Evolutionary conservation across 2,797 vertebrate species (phyloP).

Genomic region (Lutjanus campechanus): DNA sequence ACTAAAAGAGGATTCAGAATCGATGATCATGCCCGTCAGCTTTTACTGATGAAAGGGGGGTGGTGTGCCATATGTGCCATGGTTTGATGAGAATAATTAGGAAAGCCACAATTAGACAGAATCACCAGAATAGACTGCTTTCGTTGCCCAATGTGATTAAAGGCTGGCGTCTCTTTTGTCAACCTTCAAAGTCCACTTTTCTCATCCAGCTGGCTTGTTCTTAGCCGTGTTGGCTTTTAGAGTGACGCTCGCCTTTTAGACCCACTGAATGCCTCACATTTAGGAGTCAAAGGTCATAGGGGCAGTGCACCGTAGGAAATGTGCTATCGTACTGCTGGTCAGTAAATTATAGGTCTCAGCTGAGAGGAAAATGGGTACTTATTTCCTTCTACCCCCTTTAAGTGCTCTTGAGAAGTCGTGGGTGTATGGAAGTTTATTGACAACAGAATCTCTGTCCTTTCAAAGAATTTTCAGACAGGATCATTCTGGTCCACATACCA

Average conservation of each 20-base stretch:
- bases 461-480: no score
- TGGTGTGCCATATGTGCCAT: not conserved
- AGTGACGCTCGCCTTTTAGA: constrained; percentile 25
- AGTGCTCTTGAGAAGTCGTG: constrained; percentile 30
- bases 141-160: constrained; percentile 10
- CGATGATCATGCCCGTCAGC: constrained; percentile 36
- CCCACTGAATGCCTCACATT: constrained; percentile 30
- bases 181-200: constrained; percentile 19
- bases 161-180: constrained; percentile 20
- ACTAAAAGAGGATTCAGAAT: constrained; percentile 39
- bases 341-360: constrained; percentile 38
- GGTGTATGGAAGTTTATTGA: not conserved
- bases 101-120: constrained; percentile 28
- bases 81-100: constrained; percentile 38
- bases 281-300: constrained; percentile 33
- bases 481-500: no score
- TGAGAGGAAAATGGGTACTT: constrained; percentile 33
- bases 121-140: constrained; percentile 37
- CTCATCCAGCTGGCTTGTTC: constrained; percentile 29
- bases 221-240: constrained; percentile 31
- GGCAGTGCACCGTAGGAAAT: not conserved
- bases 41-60: not conserved
- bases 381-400: constrained; percentile 26
- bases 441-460: not conserved
- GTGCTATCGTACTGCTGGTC: not conserved